A percentile compares a stretch with the other conserved stretches of the same genome.
These are phyloP conservation scores for Polyommatus icarus DNA, from an alignment of 2,888 invertebrate species.

Conservation along the genomic window DNA sequence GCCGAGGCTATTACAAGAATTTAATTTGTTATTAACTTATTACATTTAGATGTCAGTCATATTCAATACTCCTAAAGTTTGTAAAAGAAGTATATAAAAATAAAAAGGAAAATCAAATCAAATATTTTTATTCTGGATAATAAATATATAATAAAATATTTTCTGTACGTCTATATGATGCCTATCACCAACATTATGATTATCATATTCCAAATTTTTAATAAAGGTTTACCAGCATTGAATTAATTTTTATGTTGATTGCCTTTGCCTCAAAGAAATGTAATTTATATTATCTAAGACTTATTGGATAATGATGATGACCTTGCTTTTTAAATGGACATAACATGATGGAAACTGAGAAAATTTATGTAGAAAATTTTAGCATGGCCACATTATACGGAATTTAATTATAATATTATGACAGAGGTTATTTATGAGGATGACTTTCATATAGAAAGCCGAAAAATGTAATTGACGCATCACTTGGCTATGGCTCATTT, in stretches of 20 bases:
- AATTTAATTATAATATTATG: conserved; percentile 34
- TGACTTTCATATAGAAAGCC: conserved; percentile 34
- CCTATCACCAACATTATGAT: too few species aligned
- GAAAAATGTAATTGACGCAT: conserved; percentile 28
- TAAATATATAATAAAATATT: too few species aligned
- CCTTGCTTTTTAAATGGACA: conserved; percentile 23
- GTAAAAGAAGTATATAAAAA: too few species aligned
- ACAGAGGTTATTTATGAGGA: conserved; percentile 36
- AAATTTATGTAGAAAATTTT: conserved; percentile 33
- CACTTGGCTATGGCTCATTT: conserved; percentile 13
- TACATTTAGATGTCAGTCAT: neutral
- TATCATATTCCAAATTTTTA: too few species aligned
- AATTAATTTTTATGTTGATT: neutral
- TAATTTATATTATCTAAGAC: conserved; percentile 15
- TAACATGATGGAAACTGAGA: conserved; percentile 1
- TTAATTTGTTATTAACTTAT: neutral
- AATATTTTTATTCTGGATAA: too few species aligned
- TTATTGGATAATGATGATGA: neutral
- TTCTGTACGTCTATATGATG: too few species aligned
- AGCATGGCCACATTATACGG: conserved; percentile 26
- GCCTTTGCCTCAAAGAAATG: neutral
- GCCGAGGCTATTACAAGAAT: neutral
- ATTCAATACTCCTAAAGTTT: too few species aligned
- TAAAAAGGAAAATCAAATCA: too few species aligned
- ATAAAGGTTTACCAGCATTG: too few species aligned